Percentiles rank a stretch among this genome's conserved stretches.
Conservation (phyloP, 2,797 vertebrate species). For the Dicrostonyx torquatus region DNA sequence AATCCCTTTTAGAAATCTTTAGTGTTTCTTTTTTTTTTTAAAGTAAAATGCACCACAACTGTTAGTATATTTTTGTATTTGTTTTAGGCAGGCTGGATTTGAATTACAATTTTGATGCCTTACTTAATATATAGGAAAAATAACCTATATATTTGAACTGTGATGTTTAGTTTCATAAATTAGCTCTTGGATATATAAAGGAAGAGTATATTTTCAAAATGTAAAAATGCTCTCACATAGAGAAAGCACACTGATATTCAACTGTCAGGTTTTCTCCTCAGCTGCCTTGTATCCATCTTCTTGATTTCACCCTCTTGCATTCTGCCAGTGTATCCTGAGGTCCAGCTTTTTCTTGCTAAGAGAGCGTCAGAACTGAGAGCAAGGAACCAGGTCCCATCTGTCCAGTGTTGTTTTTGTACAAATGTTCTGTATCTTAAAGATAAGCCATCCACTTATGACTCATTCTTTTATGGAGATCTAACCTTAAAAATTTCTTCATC, state of each 20-base stretch:
- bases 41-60: background rate
- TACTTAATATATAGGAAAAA: slow-evolving; percentile 39
- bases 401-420: slow-evolving; percentile 29
- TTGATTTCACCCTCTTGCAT: background rate
- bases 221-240: background rate
- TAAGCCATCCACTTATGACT: slow-evolving; percentile 55
- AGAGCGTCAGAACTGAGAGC: slow-evolving; percentile 4
- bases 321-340: background rate
- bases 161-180: background rate
- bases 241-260: background rate
- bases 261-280: background rate
- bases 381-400: slow-evolving; percentile 36
- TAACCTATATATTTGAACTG: background rate
- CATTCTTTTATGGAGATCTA: slow-evolving; percentile 54
- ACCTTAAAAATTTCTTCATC: slow-evolving; percentile 65
- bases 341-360: slow-evolving; percentile 22
- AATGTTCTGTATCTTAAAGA: slow-evolving; percentile 59
- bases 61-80: slow-evolving; percentile 16
- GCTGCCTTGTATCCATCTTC: background rate
- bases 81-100: background rate
- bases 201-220: background rate
- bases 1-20: slow-evolving; percentile 10
- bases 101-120: background rate
- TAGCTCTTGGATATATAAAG: background rate
- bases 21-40: background rate